Evolutionary conservation across 2,888 invertebrate genomes (phyloP), one percentile per base, ranked within the genome.

Genomic region (Rhopalosiphum nymphaeae): DNA sequence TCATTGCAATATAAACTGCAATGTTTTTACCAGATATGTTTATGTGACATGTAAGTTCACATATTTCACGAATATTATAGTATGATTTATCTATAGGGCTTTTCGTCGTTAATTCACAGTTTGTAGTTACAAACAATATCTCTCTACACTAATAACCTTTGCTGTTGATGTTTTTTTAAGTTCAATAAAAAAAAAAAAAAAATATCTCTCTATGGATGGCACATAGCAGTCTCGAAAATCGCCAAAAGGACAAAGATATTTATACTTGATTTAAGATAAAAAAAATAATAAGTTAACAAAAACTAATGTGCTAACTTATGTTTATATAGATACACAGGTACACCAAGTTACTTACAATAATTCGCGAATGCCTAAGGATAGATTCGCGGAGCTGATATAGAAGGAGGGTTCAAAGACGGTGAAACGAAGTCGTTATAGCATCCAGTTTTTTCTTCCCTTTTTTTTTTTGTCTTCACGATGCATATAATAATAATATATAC

Each of bases 391-490:
- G 36, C 87, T 36, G 36, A 36, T 21, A 78, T 78, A 36, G 26
- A 42, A 88, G 53, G 78, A 78, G 21, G 46, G 87, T 26, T 46
- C 46, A 67, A 25, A n/a, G 90, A 44, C 85, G 57, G 44, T 53
- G 78, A 78, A 44, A 91, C 91, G 11, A 16, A 85, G 44, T 78
- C 16, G 44, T 56, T 49, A 57, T 89, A 89, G 13, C 84, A 53
- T 56, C 91, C 56, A 56, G 84, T 42, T 91, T 91, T 85, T 61
- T 89, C 29, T n/a, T 91, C n/a, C 10, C 46, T n/a, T 44, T 49
- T 53, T 29, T 46, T 10, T 57, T 85, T 92, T 86, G 92, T 92
- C 92, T 93, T 56, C 56, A 46, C 44, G 42, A 36, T n/a, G 78
- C 29, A n/a, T 46, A 86, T 26, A 36, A 88, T 42, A 91, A 36